These are phyloP conservation scores for Drosophila anomelani DNA, from an alignment of 2,888 invertebrate genomes.

Conservation along the genomic window DNA sequence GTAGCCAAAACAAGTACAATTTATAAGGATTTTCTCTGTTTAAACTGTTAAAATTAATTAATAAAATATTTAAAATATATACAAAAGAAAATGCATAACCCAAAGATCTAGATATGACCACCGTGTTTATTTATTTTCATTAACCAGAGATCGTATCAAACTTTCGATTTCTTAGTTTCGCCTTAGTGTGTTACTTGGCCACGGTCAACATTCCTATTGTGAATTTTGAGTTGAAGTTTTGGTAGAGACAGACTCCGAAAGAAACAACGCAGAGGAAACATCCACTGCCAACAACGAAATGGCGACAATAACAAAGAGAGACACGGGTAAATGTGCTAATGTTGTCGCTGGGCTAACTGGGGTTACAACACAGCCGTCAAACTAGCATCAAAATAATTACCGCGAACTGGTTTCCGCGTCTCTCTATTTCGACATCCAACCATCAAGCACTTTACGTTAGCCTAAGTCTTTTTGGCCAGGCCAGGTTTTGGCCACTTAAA, in stretches of 20 bases:
- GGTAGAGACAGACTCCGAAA: conserved; percentile 22
- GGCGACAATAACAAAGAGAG: conserved; percentile 19
- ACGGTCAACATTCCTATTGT: conserved; percentile 57
- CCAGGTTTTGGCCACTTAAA: conserved; percentile 12
- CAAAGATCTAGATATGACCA: background rate
- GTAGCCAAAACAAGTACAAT: background rate
- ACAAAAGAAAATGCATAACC: background rate
- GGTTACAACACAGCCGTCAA: conserved; percentile 58
- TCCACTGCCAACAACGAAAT: conserved; percentile 7
- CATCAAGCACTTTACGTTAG: conserved; percentile 39
- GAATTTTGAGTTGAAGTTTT: conserved; percentile 42
- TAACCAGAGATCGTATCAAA: conserved; percentile 3
- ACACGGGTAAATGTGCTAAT: conserved; percentile 39
- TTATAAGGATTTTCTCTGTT: too few species aligned
- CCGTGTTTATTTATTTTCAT: conserved; percentile 2
- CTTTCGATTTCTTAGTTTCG: conserved; percentile 36
- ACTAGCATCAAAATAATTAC: conserved; percentile 65
- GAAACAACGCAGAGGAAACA: conserved; percentile 25
- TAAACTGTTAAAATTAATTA: background rate
- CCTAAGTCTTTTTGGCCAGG: background rate
- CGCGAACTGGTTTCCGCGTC: conserved; percentile 72
- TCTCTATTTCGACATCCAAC: conserved; percentile 62
- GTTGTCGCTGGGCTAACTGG: conserved; percentile 49
- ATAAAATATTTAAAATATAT: background rate
- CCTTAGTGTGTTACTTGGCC: conserved; percentile 71